These are phyloP conservation scores for Zele albiditarsus DNA, from an alignment of 2,888 invertebrate species.

Conservation along the genomic window DNA sequence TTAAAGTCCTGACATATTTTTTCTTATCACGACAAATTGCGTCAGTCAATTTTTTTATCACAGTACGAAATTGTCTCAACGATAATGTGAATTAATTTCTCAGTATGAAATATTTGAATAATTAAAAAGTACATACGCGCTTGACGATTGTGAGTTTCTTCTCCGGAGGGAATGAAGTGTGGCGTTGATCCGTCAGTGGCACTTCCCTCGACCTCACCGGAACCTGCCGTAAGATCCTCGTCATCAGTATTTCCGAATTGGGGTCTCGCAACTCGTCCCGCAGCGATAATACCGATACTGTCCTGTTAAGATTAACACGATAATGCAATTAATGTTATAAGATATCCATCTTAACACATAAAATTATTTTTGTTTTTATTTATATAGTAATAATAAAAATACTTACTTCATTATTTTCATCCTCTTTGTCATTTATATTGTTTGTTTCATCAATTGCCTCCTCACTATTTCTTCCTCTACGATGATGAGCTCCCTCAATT, in stretches of 20 bases:
- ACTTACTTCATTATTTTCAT: conserved; percentile 34
- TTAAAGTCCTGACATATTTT: too few relatives aligned
- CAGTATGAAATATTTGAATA: not conserved
- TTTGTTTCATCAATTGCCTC: conserved; percentile 20
- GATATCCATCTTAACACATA: conserved; percentile 8
- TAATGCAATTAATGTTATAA: conserved; percentile 1
- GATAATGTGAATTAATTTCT: not conserved
- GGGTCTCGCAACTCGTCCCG: conserved; percentile 44
- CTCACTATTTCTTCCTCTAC: conserved; percentile 32
- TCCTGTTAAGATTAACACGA: conserved; percentile 33
- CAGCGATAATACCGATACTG: conserved; percentile 52
- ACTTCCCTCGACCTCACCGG: conserved; percentile 66
- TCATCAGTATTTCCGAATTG: conserved; percentile 56
- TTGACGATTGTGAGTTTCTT: conserved; percentile 32
- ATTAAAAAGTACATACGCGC: conserved; percentile 48
- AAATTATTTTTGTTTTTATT: not conserved
- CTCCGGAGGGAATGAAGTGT: conserved; percentile 27
- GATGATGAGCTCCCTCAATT: conserved; percentile 7
- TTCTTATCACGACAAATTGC: too few relatives aligned
- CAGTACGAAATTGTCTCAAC: too few relatives aligned
- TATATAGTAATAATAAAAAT: not conserved
- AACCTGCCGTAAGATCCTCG: conserved; percentile 63
- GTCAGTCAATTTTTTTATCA: too few relatives aligned
- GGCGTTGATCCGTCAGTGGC: conserved; percentile 50
- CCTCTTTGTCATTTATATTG: conserved; percentile 36